Percentiles rank a stretch among this genome's conserved stretches.
Evolutionary conservation across 2,888 invertebrate genomes (phyloP).

Genomic region (Drosophila merina): DNA sequence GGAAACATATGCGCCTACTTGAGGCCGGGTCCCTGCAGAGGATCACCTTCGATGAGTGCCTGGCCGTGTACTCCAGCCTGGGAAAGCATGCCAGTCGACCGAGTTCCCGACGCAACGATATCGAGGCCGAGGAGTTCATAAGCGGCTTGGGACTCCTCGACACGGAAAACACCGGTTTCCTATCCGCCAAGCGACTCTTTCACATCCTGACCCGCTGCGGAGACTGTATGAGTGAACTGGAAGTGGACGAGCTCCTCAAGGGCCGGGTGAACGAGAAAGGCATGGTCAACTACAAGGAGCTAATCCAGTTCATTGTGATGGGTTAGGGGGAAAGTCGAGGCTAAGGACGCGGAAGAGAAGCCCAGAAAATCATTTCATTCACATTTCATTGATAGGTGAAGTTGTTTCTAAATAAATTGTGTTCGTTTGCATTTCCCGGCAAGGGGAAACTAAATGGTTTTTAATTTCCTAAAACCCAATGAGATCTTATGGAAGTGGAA

Average conservation of each 20-base stretch:
- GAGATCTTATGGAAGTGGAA: no score
- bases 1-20: constrained; percentile 30
- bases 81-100: background rate
- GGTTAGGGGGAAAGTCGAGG: constrained; percentile 6
- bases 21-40: constrained; percentile 32
- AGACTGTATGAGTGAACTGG: constrained; percentile 44
- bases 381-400: constrained; percentile 20
- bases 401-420: constrained; percentile 22
- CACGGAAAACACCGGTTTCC: constrained; percentile 45
- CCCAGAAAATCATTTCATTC: background rate
- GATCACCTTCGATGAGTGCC: constrained; percentile 56
- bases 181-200: constrained; percentile 44
- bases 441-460: background rate
- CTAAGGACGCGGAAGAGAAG: background rate
- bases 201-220: constrained; percentile 41
- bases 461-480: background rate
- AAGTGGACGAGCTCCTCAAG: constrained; percentile 48
- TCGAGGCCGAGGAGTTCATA: constrained; percentile 36
- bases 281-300: constrained; percentile 54
- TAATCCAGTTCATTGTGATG: constrained; percentile 37
- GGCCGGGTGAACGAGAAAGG: constrained; percentile 49
- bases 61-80: constrained; percentile 43
- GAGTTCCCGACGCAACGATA: background rate
- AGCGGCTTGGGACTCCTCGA: constrained; percentile 45
- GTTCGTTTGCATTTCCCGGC: constrained; percentile 6